Base-by-base conservation (phyloP, 1,140 invertebrate genomes). In the Drosophila navojoa region DNA sequence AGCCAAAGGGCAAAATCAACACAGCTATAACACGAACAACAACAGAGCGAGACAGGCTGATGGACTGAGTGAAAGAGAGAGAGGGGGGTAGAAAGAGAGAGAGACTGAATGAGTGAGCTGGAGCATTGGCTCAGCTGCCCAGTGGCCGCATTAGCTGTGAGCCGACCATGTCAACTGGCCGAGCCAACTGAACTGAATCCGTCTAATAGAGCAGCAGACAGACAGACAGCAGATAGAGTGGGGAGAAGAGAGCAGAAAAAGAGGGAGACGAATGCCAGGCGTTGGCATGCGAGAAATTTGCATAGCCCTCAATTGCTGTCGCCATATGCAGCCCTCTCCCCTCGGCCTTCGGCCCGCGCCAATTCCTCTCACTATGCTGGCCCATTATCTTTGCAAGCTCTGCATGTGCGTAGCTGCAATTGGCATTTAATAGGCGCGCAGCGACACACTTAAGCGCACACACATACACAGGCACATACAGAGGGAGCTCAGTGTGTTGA, bases 1-100 rank as follows among this genome's bases (percentile, higher is more conserved):
- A 76, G 80, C 80, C 80, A 76, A 82, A 84, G 80, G 80, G 82
- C 82, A 87, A 82, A 86, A 82, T 87, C 79, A 86, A 85, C 81
- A 85, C 57, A 80, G 75, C 82, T 71, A 72, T 54, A 38, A 64
- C 64, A 71, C 58, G 61, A 13, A 25, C 32, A 35, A 50, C 29
- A 57, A 35, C 19, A 53, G 4, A 22, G 29, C 13, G 6, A 13
- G n/a, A 32, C 10, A 9, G 35, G 32, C 11, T 50, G 50, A 1
- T 16, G 27, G 58, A 29, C n/a, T 16, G 70, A n/a, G 55, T 4
- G 40, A 67, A 7, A 67, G 59, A 49, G 19, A 16, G 29, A 42
- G 10, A 7, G 27, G 6, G 45, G 22, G 32, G 7, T 7, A 10
- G 40, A 53, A 9, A 59, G 59, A 44, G 19, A 16, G 16, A 38